Conservation (phyloP, 2,888 invertebrate genomes). For the Drosophila meridionalis region DNA sequence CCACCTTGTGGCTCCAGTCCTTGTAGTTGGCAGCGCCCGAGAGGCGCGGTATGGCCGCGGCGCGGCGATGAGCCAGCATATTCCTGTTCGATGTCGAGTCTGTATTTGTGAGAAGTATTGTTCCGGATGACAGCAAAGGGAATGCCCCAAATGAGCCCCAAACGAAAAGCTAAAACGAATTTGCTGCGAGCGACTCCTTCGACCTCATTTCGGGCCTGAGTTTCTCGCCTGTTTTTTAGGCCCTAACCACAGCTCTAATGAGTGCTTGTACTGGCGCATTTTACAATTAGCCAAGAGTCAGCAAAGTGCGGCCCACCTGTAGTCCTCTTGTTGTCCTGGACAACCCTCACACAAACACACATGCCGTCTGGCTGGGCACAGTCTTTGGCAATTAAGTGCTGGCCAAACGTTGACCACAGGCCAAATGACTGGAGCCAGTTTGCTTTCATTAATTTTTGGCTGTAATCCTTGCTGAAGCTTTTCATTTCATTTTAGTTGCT, state of each 20-base stretch:
- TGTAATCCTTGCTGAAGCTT: constrained; percentile 81
- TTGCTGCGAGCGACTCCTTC: constrained; percentile 33
- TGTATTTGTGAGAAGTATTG: neutral
- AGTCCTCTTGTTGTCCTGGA: constrained; percentile 26
- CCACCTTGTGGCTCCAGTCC: constrained; percentile 48
- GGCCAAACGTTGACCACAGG: constrained; percentile 80
- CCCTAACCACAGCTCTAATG: constrained; percentile 73
- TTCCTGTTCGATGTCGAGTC: neutral
- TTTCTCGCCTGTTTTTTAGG: constrained; percentile 65
- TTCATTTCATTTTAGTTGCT: constrained; percentile 77
- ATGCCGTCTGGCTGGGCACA: constrained; percentile 28
- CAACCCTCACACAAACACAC: constrained; percentile 29
- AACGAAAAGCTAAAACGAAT: neutral
- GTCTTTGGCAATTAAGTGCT: constrained; percentile 82
- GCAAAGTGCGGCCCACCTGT: constrained; percentile 69
- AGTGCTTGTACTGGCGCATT: constrained; percentile 61
- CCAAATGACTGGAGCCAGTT: constrained; percentile 82
- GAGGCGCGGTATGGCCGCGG: constrained; percentile 15
- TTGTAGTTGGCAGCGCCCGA: constrained; percentile 32
- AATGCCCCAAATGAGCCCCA: neutral
- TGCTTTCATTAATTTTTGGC: constrained; percentile 83
- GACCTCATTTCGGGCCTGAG: constrained; percentile 38
- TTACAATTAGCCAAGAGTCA: constrained; percentile 76
- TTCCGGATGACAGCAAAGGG: constrained; percentile 16
- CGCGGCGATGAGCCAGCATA: constrained; percentile 33